Percentiles rank a stretch among this genome's conserved stretches.
Conservation (phyloP, 2,888 invertebrate genomes). For the Bellardia bayeri region DNA sequence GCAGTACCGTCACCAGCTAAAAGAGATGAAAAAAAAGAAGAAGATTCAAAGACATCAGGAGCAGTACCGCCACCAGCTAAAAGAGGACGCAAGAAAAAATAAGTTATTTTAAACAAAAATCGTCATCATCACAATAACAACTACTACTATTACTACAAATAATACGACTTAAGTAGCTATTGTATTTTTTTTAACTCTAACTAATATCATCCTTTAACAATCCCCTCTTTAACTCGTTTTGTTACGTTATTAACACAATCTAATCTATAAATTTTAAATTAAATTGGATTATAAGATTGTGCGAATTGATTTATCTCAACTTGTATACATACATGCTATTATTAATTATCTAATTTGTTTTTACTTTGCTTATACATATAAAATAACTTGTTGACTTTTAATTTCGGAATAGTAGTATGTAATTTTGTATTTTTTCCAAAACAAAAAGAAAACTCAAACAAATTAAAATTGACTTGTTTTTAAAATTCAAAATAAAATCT, state of each 20-base stretch:
- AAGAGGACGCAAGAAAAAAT: slow-evolving; percentile 79
- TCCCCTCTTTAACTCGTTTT: neutral
- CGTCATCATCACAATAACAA: neutral
- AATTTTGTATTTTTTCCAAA: neutral
- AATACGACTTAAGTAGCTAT: slow-evolving; percentile 14
- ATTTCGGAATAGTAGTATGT: neutral
- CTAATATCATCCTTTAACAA: neutral
- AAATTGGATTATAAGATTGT: slow-evolving; percentile 19
- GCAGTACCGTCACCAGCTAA: slow-evolving; percentile 31
- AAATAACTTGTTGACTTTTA: neutral
- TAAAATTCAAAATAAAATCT: neutral
- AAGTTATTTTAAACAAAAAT: slow-evolving; percentile 50
- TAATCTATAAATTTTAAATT: slow-evolving; percentile 25
- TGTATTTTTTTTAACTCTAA: neutral
- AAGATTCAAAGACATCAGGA: slow-evolving; percentile 20
- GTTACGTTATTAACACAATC: slow-evolving; percentile 9
- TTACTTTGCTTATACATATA: neutral
- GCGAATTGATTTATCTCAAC: neutral
- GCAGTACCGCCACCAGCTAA: slow-evolving; percentile 66
- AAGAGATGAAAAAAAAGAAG: slow-evolving; percentile 32
- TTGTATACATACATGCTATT: neutral
- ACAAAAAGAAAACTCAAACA: neutral
- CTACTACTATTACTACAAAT: neutral
- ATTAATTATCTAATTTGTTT: neutral
- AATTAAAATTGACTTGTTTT: slow-evolving; percentile 8